Evolutionary conservation across 1,140 invertebrate species (phyloP), one percentile per base, ranked within the genome.

Genomic region (Saccostrea cuccullata): DNA sequence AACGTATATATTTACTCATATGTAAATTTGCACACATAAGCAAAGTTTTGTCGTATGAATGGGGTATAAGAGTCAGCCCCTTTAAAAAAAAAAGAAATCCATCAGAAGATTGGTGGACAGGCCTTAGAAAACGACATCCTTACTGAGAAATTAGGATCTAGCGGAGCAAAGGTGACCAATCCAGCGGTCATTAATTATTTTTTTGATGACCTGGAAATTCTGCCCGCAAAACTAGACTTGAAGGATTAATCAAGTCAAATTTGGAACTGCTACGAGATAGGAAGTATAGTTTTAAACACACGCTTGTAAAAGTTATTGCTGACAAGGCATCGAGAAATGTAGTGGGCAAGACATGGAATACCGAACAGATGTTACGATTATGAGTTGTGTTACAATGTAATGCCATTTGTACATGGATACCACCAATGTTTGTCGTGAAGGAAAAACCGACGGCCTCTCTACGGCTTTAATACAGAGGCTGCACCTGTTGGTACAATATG

Each of bases 311-410:
- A 55, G 87, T 91, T 2, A 55, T 89, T 70, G 88, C 88, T 13
- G 56, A 90, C 36, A 87, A 87, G 36, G 86, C 84, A 13, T 17
- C 30, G 2, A 88, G 60, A 58, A 55, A 60, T 30, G 60, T 90
- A 4, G 13, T 91, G 20, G 86, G 82, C 15, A 64, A 82, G 23
- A 90, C 88, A 84, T 64, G n/a, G 47, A 40, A 17, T 84, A 26
- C 23, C 40, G 88, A 17, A 90, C 85, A 12, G 88, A 87, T n/a
- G 73, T 92, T 20, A 92, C 90, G 2, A 73, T 90, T 2, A 89
- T 91, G 64, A 89, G 88, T 20, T 90, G 87, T 85, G 88, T 91
- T 20, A 91, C n/a, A n/a, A n/a, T n/a, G n/a, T n/a, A n/a, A 89
- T 90, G 88, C 88, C 23, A 6, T 47, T 3, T 87, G 89, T 40